Base-by-base conservation (phyloP, 2,113 vertebrate genomes). In the Butorides virescens region DNA sequence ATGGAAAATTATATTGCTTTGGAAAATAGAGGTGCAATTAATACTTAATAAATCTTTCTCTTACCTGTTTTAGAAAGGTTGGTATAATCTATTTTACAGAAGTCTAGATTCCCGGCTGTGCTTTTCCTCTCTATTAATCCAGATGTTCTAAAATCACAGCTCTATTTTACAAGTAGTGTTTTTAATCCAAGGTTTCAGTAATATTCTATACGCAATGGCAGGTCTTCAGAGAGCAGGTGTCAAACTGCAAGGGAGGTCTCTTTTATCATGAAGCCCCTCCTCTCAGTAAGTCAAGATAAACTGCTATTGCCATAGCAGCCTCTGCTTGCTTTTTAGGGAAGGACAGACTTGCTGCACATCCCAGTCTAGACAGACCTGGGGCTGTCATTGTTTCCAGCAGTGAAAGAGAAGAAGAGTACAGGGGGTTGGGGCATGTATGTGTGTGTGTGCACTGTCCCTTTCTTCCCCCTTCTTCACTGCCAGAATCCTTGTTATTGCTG, bases 51-150 rank as follows among this genome's bases (percentile, higher is more conserved):
- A 89, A 81, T 84, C 9, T 61, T 90, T 92, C 46, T 91, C 93
- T 96, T 97, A 97, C 97, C 96, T 96, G 90, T 49, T 95, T 63
- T 95, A 68, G 95, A 88, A 90, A 90, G 58, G n/a, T 30, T 96
- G 62, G 39, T 91, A 83, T 90, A 18, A 34, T 63, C 75, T 91
- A 10, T 68, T 87, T 74, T 53, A 86, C 81, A 74, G 76, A 93
- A 61, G 42, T 93, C 83, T 73, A 36, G 56, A 53, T 93, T 56
- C 65, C 47, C 63, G 4, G 5, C 39, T 88, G 58, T 93, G 42
- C 26, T 90, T 59, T 93, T 82, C 49, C 15, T 86, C 92, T 95
- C 92, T 93, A 91, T 95, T 95, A 70, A 27, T 78, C 74, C 84
- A 42, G 19, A 78, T 16, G 39, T 94, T 75, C 72, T 91, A 77